Evolutionary conservation across 2,113 vertebrate species (phyloP).

Genomic region (Neotragus moschatus): DNA sequence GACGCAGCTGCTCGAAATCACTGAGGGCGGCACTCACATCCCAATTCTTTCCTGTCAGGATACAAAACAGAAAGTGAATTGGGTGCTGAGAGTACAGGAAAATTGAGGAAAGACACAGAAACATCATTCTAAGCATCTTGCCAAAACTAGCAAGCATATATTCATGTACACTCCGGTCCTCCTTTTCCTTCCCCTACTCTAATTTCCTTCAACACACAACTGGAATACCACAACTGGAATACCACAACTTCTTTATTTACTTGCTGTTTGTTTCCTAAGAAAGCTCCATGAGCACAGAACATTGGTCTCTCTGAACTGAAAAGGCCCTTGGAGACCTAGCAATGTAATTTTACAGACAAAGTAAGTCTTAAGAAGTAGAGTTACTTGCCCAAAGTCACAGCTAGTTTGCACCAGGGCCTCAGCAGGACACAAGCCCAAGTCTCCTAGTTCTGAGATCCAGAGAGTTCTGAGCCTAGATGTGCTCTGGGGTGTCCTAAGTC

Average conservation of each 20-base stretch:
- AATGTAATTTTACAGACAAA: slow-evolving; percentile 19
- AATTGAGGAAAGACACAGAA: neutral
- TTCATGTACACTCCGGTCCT: neutral
- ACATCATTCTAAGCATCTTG: neutral
- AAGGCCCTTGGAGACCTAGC: neutral
- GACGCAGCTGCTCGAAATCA: slow-evolving; percentile 94
- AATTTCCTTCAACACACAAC: neutral
- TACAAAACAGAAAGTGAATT: neutral
- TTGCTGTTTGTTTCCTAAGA: neutral
- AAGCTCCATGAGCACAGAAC: neutral
- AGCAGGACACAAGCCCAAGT: neutral
- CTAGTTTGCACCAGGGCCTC: neutral
- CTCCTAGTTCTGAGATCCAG: neutral
- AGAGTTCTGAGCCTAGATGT: neutral
- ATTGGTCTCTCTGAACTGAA: neutral
- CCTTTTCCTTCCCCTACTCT: neutral
- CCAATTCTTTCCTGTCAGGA: slow-evolving; percentile 93
- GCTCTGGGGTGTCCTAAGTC: neutral
- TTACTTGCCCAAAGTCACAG: neutral
- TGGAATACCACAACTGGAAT: neutral
- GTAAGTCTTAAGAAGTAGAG: neutral
- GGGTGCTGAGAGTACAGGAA: neutral
- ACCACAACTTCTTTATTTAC: neutral
- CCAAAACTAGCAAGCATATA: neutral
- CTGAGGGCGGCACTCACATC: slow-evolving; percentile 93